phyloP scores from a whole-genome alignment of 2,113 vertebrate genomes.

The Canis aureus region DNA sequence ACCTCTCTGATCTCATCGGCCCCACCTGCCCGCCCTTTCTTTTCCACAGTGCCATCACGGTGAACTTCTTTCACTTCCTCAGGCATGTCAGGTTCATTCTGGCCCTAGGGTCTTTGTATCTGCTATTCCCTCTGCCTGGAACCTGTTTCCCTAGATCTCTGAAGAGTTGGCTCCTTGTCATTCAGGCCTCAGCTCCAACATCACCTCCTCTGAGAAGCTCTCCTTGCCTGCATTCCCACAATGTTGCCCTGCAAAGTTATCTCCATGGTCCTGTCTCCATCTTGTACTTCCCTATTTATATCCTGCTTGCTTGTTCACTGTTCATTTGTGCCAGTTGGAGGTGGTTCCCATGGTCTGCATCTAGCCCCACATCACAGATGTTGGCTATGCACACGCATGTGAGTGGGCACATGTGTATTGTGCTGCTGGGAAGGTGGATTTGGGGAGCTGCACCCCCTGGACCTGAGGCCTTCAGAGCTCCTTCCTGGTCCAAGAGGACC shows the following conservation, averaged over 20 bases:
- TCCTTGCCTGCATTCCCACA: rapidly evolving
- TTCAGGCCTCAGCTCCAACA: neutral
- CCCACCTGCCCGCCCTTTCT: neutral
- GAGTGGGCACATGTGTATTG: neutral
- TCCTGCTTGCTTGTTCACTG: neutral
- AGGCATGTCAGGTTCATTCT: neutral
- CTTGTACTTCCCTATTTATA: neutral
- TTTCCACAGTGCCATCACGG: neutral
- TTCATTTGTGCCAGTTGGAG: neutral
- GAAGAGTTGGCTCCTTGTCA: neutral
- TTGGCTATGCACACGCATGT: rapidly evolving
- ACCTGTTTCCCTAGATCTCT: neutral
- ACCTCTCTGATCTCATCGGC: neutral
- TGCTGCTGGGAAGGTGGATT: neutral
- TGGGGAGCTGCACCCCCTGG: neutral
- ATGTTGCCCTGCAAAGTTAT: neutral
- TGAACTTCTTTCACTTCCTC: neutral
- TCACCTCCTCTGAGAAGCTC: neutral
- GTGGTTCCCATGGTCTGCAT: neutral
- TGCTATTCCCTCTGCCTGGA: neutral
- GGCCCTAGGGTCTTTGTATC: neutral
- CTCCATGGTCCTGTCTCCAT: neutral
- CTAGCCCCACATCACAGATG: neutral
- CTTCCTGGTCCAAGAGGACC: neutral
- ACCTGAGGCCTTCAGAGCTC: neutral